Conservation (phyloP, 2,113 vertebrate species). For the Zosterops lateralis region DNA sequence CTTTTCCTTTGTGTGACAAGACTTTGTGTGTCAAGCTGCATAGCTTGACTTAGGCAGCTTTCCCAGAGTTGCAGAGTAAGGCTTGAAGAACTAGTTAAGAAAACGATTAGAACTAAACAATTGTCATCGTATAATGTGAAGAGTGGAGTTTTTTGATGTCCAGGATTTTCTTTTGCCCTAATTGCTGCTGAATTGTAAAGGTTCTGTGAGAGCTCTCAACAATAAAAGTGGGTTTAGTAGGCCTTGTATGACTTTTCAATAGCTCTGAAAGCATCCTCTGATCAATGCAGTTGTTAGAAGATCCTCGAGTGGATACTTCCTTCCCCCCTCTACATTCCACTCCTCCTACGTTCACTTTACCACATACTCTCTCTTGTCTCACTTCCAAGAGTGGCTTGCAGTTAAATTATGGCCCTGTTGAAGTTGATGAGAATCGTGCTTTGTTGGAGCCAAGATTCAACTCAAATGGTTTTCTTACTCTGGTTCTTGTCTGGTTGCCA, state of each 20-base stretch:
- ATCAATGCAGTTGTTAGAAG: conserved; percentile 6
- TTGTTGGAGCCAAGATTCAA: conserved; percentile 44
- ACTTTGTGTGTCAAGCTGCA: too few species aligned
- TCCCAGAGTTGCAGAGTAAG: background rate
- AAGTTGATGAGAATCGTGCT: conserved; percentile 26
- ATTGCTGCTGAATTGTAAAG: background rate
- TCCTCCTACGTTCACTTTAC: conserved; percentile 53
- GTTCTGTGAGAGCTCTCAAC: background rate
- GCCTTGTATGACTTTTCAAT: background rate
- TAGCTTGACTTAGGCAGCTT: background rate
- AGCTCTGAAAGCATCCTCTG: background rate
- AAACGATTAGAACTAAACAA: background rate
- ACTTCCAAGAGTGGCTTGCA: conserved; percentile 45
- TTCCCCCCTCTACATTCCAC: conserved; percentile 35
- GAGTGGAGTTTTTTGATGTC: background rate
- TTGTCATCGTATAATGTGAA: background rate
- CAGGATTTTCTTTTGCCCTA: background rate
- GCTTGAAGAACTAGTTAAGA: background rate
- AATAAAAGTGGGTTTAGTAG: background rate
- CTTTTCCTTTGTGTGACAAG: background rate
- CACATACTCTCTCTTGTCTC: conserved; percentile 46
- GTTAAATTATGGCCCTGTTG: conserved; percentile 51
- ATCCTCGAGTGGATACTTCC: conserved; percentile 24
- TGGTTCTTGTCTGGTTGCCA: conserved; percentile 52
- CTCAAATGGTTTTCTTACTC: conserved; percentile 37